Evolutionary conservation across 2,888 invertebrate species (phyloP).

Genomic region (Acholoe squamosa): DNA sequence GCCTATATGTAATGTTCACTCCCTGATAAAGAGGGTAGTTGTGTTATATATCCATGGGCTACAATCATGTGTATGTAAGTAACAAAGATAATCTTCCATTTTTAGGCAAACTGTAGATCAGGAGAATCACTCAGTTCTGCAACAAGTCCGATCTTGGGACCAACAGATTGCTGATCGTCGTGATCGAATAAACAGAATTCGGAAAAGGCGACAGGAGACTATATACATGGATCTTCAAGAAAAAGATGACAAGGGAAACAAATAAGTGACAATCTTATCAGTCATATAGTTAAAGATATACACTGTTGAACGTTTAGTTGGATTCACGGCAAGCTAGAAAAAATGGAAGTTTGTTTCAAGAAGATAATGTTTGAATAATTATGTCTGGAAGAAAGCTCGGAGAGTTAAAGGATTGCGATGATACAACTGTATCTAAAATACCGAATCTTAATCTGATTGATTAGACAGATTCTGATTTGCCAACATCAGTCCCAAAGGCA

Average conservation of each 20-base stretch:
- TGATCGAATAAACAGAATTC: neutral
- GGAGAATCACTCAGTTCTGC: neutral
- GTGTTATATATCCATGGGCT: neutral
- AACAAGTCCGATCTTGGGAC: neutral
- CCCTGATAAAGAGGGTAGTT: slow-evolving; percentile 4
- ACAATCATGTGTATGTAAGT: neutral
- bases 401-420: neutral
- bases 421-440: neutral
- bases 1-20: no score
- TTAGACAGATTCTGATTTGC: neutral
- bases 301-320: no score
- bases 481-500: neutral
- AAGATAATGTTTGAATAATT: neutral
- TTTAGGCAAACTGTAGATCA: neutral
- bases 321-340: no score
- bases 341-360: no score
- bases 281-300: no score
- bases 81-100: no score
- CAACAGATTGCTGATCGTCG: neutral
- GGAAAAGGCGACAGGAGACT: neutral
- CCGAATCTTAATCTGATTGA: neutral
- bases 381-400: neutral
- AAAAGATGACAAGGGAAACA: neutral
- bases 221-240: neutral
- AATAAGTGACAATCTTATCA: neutral